phyloP scores from a whole-genome alignment of 1,140 invertebrate species.

The Melitaea cinxia region DNA sequence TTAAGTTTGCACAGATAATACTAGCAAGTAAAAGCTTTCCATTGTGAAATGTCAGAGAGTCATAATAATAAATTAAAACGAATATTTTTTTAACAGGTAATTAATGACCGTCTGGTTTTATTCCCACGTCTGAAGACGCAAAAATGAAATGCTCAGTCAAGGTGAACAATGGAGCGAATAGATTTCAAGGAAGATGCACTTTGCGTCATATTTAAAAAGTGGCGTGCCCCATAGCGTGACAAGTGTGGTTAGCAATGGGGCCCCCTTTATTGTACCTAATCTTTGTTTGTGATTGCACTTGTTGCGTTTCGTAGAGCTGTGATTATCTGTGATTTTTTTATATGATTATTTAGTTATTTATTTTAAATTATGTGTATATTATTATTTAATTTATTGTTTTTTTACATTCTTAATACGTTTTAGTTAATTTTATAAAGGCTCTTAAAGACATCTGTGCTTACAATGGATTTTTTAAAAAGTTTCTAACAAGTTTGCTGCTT shows the following conservation, averaged over 20 bases:
- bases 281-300: conserved; percentile 64
- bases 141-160: conserved; percentile 45
- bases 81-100: conserved; percentile 1
- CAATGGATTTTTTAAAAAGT: too few relatives aligned
- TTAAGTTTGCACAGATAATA: too few relatives aligned
- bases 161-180: conserved; percentile 50
- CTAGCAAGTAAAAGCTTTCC: too few relatives aligned
- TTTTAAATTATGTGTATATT: not conserved
- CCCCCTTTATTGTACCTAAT: conserved; percentile 47
- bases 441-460: too few relatives aligned
- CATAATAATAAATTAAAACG: too few relatives aligned
- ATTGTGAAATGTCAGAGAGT: too few relatives aligned
- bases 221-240: conserved; percentile 52
- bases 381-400: not conserved
- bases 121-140: conserved; percentile 60
- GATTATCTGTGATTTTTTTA: conserved; percentile 28
- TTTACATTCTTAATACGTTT: too few relatives aligned
- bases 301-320: conserved; percentile 43
- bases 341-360: not conserved
- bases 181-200: conserved; percentile 42
- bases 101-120: conserved; percentile 14
- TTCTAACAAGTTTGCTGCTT: too few relatives aligned
- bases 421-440: too few relatives aligned
- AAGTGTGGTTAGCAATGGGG: conserved; percentile 60
- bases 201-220: conserved; percentile 62